A percentile compares a stretch with the other conserved stretches of the same genome.
phyloP scores from a whole-genome alignment of 2,888 invertebrate species.

The Melieria picta region DNA sequence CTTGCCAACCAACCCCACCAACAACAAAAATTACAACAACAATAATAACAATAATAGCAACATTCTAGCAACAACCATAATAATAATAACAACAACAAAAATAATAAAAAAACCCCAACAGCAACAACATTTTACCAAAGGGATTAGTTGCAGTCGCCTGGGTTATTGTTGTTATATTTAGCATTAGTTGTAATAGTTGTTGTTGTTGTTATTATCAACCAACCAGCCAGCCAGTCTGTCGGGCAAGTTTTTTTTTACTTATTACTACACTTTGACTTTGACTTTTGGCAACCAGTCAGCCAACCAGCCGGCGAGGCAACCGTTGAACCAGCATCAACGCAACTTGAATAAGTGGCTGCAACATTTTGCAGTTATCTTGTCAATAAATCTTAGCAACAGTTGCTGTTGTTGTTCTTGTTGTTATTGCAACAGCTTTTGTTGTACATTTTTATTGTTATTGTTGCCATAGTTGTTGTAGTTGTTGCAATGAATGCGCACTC shows the following conservation, averaged over 20 bases:
- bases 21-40: no score
- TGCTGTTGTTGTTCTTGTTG: slow-evolving; percentile 26
- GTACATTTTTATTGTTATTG: slow-evolving; percentile 27
- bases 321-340: neutral
- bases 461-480: slow-evolving; percentile 28
- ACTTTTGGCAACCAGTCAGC: no score
- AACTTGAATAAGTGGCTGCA: slow-evolving; percentile 61
- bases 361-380: slow-evolving; percentile 61
- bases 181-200: neutral
- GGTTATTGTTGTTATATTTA: neutral
- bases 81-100: neutral
- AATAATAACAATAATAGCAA: no score
- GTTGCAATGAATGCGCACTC: neutral
- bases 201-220: neutral
- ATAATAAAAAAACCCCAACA: neutral
- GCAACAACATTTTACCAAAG: neutral
- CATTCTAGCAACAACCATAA: no score
- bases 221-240: neutral
- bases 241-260: no score
- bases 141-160: neutral
- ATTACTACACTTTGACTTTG: no score
- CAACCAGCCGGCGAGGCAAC: no score
- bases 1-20: no score
- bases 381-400: slow-evolving; percentile 57
- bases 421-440: slow-evolving; percentile 26